These are phyloP conservation scores for Chironomus tentans DNA, from an alignment of 2,888 invertebrate species.

Conservation along the genomic window DNA sequence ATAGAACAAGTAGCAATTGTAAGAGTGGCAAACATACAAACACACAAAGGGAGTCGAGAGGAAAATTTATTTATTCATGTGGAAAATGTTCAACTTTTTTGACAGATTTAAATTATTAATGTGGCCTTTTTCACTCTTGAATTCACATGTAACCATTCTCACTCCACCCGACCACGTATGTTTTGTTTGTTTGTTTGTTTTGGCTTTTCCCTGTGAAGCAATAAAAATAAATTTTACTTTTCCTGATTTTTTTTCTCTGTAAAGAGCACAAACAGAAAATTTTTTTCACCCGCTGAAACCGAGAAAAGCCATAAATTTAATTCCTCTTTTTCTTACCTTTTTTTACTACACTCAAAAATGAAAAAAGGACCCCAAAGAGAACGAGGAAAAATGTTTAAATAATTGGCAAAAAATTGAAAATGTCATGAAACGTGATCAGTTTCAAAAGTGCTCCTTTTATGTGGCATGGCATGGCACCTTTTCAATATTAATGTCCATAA, in stretches of 20 bases:
- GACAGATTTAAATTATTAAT: slow-evolving; percentile 27
- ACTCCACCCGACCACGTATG: not conserved
- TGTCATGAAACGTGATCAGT: slow-evolving; percentile 22
- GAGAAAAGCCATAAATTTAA: slow-evolving; percentile 13
- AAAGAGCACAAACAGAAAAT: not conserved
- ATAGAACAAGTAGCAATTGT: no score
- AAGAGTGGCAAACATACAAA: not conserved
- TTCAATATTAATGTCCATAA: not conserved
- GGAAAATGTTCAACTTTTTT: slow-evolving; percentile 21
- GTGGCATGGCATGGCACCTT: not conserved
- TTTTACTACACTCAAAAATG: not conserved
- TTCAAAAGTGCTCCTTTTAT: not conserved
- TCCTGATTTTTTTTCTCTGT: slow-evolving; percentile 15
- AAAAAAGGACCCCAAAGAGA: not conserved
- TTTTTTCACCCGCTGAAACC: slow-evolving; percentile 9
- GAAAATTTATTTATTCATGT: slow-evolving; percentile 19
- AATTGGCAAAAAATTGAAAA: slow-evolving; percentile 27
- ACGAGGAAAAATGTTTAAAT: slow-evolving; percentile 5
- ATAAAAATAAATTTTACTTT: slow-evolving; percentile 25
- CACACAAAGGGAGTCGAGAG: not conserved
- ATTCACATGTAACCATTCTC: slow-evolving; percentile 12
- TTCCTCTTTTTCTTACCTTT: not conserved
- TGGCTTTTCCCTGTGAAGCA: slow-evolving; percentile 15
- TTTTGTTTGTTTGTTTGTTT: not conserved
- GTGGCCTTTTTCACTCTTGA: slow-evolving; percentile 24